Conservation (phyloP, 2,888 invertebrate species). For the Vesta saturnalis region DNA sequence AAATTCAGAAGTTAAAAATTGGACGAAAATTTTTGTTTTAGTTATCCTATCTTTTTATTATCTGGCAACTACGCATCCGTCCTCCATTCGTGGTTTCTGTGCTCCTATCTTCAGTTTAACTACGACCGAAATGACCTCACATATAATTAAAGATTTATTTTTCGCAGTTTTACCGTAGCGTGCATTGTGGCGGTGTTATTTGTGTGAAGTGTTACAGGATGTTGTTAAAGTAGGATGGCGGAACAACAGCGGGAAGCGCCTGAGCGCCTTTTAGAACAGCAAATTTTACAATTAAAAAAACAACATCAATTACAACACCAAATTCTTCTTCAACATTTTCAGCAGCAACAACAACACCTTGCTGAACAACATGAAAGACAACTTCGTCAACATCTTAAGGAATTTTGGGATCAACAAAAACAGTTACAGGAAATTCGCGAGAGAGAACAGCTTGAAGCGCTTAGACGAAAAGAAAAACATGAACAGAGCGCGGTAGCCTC, state of each 20-base stretch:
- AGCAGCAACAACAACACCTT: slow-evolving; percentile 90
- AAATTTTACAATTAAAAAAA: slow-evolving; percentile 84
- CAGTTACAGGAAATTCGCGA: slow-evolving; percentile 79
- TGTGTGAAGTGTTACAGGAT: slow-evolving; percentile 34
- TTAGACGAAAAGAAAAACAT: slow-evolving; percentile 93
- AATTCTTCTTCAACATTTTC: slow-evolving; percentile 89
- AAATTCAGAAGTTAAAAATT: slow-evolving; percentile 12
- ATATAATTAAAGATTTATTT: slow-evolving; percentile 58
- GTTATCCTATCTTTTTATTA: slow-evolving; percentile 42
- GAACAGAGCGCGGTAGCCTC: slow-evolving; percentile 97
- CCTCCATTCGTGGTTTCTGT: slow-evolving; percentile 44
- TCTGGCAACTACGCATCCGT: slow-evolving; percentile 55
- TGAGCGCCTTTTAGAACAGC: slow-evolving; percentile 63
- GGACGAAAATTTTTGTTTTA: slow-evolving; percentile 10
- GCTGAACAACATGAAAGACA: slow-evolving; percentile 92
- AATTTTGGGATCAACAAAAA: slow-evolving; percentile 93
- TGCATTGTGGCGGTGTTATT: slow-evolving; percentile 47
- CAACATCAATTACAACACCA: slow-evolving; percentile 94
- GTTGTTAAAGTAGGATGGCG: slow-evolving; percentile 52
- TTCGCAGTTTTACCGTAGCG: slow-evolving; percentile 56
- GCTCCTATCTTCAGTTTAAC: slow-evolving; percentile 48
- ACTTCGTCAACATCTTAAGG: slow-evolving; percentile 87
- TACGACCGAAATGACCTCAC: slow-evolving; percentile 62
- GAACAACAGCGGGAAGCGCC: slow-evolving; percentile 59
- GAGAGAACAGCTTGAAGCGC: slow-evolving; percentile 83